Base-by-base conservation (phyloP, 2,888 invertebrate genomes). In the Hypolimnas misippus region DNA sequence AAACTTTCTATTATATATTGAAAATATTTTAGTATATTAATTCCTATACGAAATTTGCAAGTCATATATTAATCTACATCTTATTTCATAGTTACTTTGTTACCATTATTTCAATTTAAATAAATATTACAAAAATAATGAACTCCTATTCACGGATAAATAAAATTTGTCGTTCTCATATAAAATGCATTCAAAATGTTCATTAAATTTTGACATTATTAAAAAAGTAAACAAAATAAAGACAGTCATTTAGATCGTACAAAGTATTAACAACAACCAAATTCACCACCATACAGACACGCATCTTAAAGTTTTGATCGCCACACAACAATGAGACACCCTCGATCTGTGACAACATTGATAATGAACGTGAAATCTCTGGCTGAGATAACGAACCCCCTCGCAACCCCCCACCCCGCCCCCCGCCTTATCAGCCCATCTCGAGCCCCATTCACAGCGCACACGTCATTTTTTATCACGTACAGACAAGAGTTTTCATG, bases 321-420 rank as follows among this genome's bases (percentile, higher is more conserved):
- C 68, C 66, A 67, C 68, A 73, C 71, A 70, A 68, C 73, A 71
- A 71, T 71, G 65, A 61, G 56, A 63, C 61, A 56, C 66, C 65
- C 65, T 52, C 66, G 66, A 65, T 69, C 70, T 65, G 67, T 66
- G 59, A 62, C 67, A 67, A 69, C 65, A 73, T 81, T 87, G 89
- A 89, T 90, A 89, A 88, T 87, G 87, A 86, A 88, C 87, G 81
- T 83, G 83, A 83, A 87, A 88, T 87, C 87, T 82, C 78, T 56
- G 70, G 65, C 56, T 67, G 66, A 82, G 87, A 88, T 88, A 88
- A 84, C 77, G 71, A 64, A 69, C 70, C 76, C 76, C 76, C 73
- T 67, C 70, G 59, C 74, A 68, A 69, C 63, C 61, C 52, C 56
- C 38, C 38, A 35, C 58, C 29, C 54, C 62, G 53, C 55, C 57